Conservation (phyloP, 2,797 vertebrate genomes). For the Poeciliopsis gracilis region DNA sequence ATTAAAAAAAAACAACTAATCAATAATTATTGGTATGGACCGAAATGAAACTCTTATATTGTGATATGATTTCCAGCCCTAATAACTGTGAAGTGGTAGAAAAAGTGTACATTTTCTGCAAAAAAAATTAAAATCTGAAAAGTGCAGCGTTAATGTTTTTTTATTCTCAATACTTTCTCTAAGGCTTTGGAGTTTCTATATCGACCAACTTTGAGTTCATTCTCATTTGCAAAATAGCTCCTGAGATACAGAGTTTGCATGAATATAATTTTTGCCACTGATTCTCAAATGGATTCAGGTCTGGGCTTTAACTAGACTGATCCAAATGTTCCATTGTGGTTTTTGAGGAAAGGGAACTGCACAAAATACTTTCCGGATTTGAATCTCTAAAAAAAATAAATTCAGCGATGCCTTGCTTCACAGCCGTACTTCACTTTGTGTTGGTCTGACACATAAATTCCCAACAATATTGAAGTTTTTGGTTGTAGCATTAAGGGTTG, state of each 20-base stretch:
- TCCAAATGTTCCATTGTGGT: background rate
- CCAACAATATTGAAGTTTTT: background rate
- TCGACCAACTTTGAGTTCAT: background rate
- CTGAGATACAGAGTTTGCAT: background rate
- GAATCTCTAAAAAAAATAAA: background rate
- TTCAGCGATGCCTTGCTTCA: background rate
- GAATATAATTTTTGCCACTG: background rate
- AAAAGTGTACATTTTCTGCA: background rate
- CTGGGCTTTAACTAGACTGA: background rate
- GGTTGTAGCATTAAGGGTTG: background rate
- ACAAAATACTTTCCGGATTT: background rate
- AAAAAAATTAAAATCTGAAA: background rate
- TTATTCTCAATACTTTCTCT: background rate
- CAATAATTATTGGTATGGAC: no score
- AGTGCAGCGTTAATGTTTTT: background rate
- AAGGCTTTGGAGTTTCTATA: background rate
- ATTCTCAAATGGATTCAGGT: background rate
- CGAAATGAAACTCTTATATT: no score
- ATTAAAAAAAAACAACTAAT: no score
- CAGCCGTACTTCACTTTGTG: background rate
- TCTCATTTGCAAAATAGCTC: background rate
- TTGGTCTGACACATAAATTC: background rate
- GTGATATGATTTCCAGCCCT: no score
- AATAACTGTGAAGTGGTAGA: background rate
- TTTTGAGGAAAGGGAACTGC: background rate